Evolutionary conservation across 2,797 vertebrate genomes (phyloP), one percentile per base, ranked within the genome.

Genomic region (Zalophus californianus): DNA sequence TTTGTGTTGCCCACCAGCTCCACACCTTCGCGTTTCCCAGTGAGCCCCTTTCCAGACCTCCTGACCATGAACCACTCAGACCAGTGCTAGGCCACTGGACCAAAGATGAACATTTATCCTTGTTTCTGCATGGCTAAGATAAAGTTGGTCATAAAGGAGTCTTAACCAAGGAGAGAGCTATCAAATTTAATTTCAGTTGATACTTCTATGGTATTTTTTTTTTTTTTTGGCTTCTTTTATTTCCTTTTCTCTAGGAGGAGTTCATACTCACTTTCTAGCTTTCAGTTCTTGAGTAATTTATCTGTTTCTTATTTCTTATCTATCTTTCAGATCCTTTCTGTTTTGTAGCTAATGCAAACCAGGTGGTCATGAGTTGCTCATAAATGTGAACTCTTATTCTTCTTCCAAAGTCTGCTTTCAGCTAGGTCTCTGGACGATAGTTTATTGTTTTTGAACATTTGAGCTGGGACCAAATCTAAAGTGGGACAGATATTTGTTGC

Each of bases 371-470:
- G 58, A 72, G 32, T 93, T 68, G 41, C 50, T 87, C 48, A 13
- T 95, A 77, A 92, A 80, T 15, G 56, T 32, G 90, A 86, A 62
- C 50, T 86, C 44, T 27, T 41, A 16, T 62, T 97, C 20, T 90
- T 70, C 54, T 84, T 92, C 25, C 64, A 86, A 62, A 68, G 20
- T 91, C 77, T 78, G 29, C 27, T 88, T 96, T 96, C 25, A 15
- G 54, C 82, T 84, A 9, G n/a, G 18, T 72, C 70, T 93, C 29
- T 52, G 38, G 29, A 68, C 44, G 25, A 80, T n/a, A 52, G 60
- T 60, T 80, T 44, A 27, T 68, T 96, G 75, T 56, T 96, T 96
- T 90, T 94, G 38, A 86, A 88, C 80, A 52, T 96, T n/a, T 82
- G 41, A 83, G 14, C 56, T 91, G 66, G n/a, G 29, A 41, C 13